These are phyloP conservation scores for Elachura formosa DNA, from an alignment of 2,113 vertebrate genomes.

Conservation along the genomic window DNA sequence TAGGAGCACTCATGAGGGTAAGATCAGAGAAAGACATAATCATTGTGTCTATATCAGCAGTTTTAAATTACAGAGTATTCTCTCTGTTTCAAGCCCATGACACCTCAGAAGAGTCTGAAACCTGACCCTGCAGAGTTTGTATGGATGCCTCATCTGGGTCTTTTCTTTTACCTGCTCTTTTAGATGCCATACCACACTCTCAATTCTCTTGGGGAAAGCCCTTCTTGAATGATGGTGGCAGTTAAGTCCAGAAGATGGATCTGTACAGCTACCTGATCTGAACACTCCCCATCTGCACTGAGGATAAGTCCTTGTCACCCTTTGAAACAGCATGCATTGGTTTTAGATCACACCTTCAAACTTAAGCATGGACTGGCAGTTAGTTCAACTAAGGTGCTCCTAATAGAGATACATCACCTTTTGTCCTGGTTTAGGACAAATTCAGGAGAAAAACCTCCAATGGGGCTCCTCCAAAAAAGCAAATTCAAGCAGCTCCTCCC, in stretches of 20 bases:
- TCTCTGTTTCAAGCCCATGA: not conserved
- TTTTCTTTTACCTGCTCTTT: not conserved
- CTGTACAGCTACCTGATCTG: not conserved
- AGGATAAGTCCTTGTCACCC: not conserved
- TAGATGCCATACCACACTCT: rapidly evolving
- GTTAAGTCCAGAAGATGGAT: not conserved
- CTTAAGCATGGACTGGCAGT: not conserved
- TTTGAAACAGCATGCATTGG: not conserved
- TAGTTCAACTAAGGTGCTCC: not conserved
- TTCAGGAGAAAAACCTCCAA: too few species aligned
- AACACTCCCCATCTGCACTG: not conserved
- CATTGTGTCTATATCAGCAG: not conserved
- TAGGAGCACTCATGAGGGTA: not conserved
- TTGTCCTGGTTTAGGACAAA: too few species aligned
- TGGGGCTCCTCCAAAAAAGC: too few species aligned
- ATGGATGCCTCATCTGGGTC: not conserved
- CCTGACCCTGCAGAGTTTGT: not conserved
- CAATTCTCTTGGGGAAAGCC: not conserved
- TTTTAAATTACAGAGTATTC: not conserved
- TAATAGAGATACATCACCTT: not conserved
- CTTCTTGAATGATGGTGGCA: not conserved
- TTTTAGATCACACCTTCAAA: not conserved
- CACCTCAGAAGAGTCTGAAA: not conserved
- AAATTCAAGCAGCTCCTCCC: too few species aligned
- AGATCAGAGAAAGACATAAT: not conserved